A percentile compares a stretch with the other conserved stretches of the same genome.
phyloP scores from a whole-genome alignment of 2,113 vertebrate species.

The Otolemur garnettii region DNA sequence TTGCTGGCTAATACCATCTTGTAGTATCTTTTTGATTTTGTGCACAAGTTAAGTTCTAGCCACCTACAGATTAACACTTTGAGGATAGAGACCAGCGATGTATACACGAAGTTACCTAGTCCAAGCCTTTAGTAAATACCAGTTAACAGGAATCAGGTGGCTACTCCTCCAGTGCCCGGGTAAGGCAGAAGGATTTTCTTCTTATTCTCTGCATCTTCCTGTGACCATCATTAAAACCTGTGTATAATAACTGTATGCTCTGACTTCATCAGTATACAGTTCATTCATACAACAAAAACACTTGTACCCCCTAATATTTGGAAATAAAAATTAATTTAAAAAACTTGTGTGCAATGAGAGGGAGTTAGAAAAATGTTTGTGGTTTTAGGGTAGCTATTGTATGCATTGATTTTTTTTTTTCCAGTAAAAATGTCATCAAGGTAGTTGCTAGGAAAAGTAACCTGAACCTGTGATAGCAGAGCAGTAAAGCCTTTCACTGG shows the following conservation, averaged over 20 bases:
- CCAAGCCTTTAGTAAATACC: not conserved
- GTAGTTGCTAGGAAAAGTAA: slow-evolving; percentile 22
- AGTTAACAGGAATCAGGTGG: not conserved
- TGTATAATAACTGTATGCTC: not conserved
- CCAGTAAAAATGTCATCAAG: slow-evolving; percentile 2
- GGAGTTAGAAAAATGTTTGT: not conserved
- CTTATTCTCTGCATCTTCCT: slow-evolving; percentile 27
- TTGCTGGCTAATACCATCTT: not conserved
- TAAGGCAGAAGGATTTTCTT: not conserved
- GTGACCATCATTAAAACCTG: not conserved
- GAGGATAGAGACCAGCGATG: not conserved
- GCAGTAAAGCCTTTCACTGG: not conserved
- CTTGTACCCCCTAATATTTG: too few species aligned
- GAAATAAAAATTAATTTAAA: not conserved
- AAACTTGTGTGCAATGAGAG: not conserved
- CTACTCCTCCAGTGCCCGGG: not conserved
- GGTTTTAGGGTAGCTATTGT: not conserved
- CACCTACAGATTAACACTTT: not conserved
- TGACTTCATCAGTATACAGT: too few species aligned
- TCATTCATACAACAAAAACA: too few species aligned
- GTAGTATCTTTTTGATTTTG: slow-evolving; percentile 48
- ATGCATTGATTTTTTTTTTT: not conserved
- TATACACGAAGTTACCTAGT: not conserved
- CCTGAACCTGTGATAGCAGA: not conserved
- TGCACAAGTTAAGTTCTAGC: not conserved